Percentiles rank a stretch among this genome's conserved stretches.
phyloP scores from a whole-genome alignment of 2,113 vertebrate genomes.

The Actinemys pallida region DNA sequence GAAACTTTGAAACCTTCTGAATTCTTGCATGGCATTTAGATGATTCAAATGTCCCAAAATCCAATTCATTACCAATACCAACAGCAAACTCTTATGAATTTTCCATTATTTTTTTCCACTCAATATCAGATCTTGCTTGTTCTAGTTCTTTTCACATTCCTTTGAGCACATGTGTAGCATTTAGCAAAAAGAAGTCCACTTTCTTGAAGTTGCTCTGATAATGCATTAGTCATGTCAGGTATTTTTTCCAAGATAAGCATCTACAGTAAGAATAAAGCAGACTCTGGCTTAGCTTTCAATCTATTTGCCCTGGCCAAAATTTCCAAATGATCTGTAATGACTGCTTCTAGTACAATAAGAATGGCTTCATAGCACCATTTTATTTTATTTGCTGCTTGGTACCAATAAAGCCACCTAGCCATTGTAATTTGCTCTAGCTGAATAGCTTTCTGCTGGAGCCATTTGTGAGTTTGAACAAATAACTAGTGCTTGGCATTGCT shows the following conservation, averaged over 20 bases:
- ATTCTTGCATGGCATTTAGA: not conserved
- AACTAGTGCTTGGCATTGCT: not conserved
- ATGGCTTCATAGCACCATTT: not conserved
- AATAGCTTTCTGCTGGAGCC: too few relatives aligned
- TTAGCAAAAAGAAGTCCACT: not conserved
- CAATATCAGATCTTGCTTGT: not conserved
- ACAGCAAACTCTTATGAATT: not conserved
- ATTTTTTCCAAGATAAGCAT: not conserved
- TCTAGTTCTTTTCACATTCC: not conserved
- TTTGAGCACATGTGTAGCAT: not conserved
- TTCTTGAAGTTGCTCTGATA: not conserved
- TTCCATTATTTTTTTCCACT: not conserved
- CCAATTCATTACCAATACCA: not conserved
- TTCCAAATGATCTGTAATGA: not conserved
- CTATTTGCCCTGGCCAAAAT: not conserved
- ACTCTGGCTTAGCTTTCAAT: not conserved
- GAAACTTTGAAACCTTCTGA: not conserved
- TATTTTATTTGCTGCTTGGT: not conserved
- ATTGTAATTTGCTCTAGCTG: not conserved
- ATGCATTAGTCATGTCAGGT: not conserved
- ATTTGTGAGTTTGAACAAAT: too few relatives aligned
- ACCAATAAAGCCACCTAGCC: not conserved
- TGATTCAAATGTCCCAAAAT: not conserved
- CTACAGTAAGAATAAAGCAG: not conserved
- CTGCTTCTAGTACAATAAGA: not conserved